These are phyloP conservation scores for Gymnosoma rotundatum DNA, from an alignment of 2,888 invertebrate genomes.

Conservation along the genomic window DNA sequence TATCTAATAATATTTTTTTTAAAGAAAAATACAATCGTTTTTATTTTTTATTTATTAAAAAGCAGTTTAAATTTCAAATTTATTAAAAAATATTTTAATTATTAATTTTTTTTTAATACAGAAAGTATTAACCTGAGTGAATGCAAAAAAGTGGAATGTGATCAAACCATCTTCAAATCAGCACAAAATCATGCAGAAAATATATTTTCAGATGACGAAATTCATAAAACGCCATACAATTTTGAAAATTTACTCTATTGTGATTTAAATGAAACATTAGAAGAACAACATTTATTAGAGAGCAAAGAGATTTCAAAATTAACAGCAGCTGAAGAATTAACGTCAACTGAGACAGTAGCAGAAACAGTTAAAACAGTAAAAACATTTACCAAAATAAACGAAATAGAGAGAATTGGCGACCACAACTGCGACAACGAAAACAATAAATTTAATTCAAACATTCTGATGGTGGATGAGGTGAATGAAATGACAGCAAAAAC, in stretches of 20 bases:
- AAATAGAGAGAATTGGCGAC: slow-evolving; percentile 30
- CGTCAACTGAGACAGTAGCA: not conserved
- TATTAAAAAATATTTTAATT: no score
- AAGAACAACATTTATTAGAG: slow-evolving; percentile 66
- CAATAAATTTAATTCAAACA: slow-evolving; percentile 32
- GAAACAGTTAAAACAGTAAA: slow-evolving; percentile 15
- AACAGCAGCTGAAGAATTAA: slow-evolving; percentile 42
- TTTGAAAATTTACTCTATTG: slow-evolving; percentile 61
- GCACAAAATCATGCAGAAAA: slow-evolving; percentile 2
- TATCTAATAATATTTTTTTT: not conserved
- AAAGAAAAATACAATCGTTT: no score
- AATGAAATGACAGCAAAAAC: slow-evolving; percentile 62
- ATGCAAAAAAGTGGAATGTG: not conserved
- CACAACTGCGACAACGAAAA: slow-evolving; percentile 5
- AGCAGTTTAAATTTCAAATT: not conserved
- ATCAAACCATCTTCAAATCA: not conserved
- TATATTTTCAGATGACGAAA: not conserved
- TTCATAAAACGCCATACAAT: slow-evolving; percentile 22
- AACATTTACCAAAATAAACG: slow-evolving; percentile 33
- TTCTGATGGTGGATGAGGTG: slow-evolving; percentile 48
- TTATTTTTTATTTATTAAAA: not conserved
- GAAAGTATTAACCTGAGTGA: not conserved
- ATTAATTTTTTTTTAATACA: no score
- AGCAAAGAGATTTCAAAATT: slow-evolving; percentile 60
- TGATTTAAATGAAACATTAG: slow-evolving; percentile 67